Base-by-base conservation (phyloP, 2,797 vertebrate genomes). In the Pelobates cultripes region DNA sequence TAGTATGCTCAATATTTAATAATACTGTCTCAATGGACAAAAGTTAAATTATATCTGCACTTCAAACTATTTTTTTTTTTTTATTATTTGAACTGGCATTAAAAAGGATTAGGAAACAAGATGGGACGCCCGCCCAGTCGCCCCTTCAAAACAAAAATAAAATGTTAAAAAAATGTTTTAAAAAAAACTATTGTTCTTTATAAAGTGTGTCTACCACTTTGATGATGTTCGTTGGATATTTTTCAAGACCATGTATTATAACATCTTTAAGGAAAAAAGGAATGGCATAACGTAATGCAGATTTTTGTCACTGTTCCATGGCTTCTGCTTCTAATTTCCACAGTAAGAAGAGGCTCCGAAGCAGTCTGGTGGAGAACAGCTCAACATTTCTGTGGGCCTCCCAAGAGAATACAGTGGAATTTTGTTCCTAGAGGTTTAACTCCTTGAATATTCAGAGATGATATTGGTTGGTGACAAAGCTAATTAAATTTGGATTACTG, bases 251-350 rank as follows among this genome's bases (percentile, higher is more conserved):
- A 94, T 95, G 93, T 86, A 93, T 93, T 91, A 88, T 87, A 88
- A 93, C 92, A 92, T 93, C 93, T 95, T 94, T 88, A 94, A 93
- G 94, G 91, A 88, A 92, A 89, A 60, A 90, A 85, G 84, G 85
- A 82, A 84, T 87, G 84, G 88, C 86, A 90, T 96, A 96, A 97
- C 94, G 89, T 94, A 93, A 95, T 93, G 95, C 96, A 96, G 95
- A 97, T 95, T 96, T 96, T 94, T 95, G 95, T 94, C 91, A 94
- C 90, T 77, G 90, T 91, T 95, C 93, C 93, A 89, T 84, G 7
- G 90, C 94, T 96, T 96, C 96, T 97, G 96, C 93, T 96, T 95
- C 93, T 88, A 93, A 94, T 97, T 93, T 96, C 94, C 90, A 88
- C 87, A 80, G 87, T 89, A 89, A 86, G 89, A 86, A 85, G 89